A percentile compares a stretch with the other conserved stretches of the same genome.
Evolutionary conservation across 2,113 vertebrate species (phyloP).

Genomic region (Hemicordylus capensis): DNA sequence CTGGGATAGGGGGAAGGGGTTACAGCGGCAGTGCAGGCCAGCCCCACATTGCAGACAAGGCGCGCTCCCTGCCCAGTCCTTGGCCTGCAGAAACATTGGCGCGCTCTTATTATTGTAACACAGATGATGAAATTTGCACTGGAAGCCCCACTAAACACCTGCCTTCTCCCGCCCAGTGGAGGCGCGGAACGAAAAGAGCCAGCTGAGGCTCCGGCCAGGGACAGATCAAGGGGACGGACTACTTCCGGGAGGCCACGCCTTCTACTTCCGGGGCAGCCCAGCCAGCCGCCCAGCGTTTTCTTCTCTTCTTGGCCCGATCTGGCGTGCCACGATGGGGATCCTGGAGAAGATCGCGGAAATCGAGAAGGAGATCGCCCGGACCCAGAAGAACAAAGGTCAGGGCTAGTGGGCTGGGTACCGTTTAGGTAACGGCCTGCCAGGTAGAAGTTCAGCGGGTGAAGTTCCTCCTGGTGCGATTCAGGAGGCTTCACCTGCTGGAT

Average conservation of each 20-base stretch:
- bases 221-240: background rate
- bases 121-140: too few relatives aligned
- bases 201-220: background rate
- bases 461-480: too few relatives aligned
- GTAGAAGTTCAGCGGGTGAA: background rate
- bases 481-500: too few relatives aligned
- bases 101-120: background rate
- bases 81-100: background rate
- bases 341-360: constrained; percentile 95
- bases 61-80: background rate
- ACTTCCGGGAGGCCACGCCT: constrained; percentile 12
- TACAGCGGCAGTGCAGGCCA: background rate
- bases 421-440: background rate
- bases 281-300: constrained; percentile 4
- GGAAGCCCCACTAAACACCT: background rate
- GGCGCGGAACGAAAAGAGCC: background rate
- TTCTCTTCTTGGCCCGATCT: background rate
- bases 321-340: constrained; percentile 85
- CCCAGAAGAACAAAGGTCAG: constrained; percentile 96
- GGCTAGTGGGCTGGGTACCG: background rate
- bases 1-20: background rate
- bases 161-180: background rate
- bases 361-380: constrained; percentile 94
- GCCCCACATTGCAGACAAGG: background rate
- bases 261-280: background rate